Base-by-base conservation (phyloP, 2,888 invertebrate genomes). In the Thymelicus lineola region DNA sequence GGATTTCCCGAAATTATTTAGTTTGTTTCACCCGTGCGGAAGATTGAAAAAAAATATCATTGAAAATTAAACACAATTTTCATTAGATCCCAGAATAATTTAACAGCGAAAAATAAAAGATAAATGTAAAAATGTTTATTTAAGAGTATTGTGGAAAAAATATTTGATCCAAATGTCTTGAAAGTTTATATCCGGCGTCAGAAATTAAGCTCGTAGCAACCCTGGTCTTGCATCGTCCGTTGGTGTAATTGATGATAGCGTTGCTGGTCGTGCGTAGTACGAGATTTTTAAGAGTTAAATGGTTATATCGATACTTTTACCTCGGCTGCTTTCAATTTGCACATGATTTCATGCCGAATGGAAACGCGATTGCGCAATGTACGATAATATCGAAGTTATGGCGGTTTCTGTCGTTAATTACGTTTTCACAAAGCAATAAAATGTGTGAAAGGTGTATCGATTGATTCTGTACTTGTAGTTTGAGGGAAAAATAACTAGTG, bases 221-320 rank as follows among this genome's bases (percentile, higher is more conserved):
- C 42, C 42, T 55, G 55, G 68, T 69, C 62, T 69, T 62, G 68
- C 68, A 53, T 62, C 62, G 62, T 69, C 55, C 68, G 57, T 63
- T 62, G 46, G 48, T 28, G 48, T 69, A 69, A 69, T 69, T 62
- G 62, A 62, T 62, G 62, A 63, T 69, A 69, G 57, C 62, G 61
- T 62, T 46, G 55, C 57, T 17, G 36, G 4, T 17, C 42, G 35
- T 45, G 36, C 68, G 38, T 69, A 60, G 14, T 62, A 63, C 48
- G 62, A 63, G 63, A 69, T 69, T 63, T 57, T 63, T 69, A 38
- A n/a, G n/a, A 69, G 38, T 69, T 55, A 46, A 63, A 69, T 36
- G 46, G 36, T 69, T 68, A 68, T 68, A 68, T 62, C 68, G 61
- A 68, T 62, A 68, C 68, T 68, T 68, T 68, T 68, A 68, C 68